Evolutionary conservation across 2,113 vertebrate species (phyloP), one percentile per base, ranked within the genome.

Genomic region (Semnornis frantzii): DNA sequence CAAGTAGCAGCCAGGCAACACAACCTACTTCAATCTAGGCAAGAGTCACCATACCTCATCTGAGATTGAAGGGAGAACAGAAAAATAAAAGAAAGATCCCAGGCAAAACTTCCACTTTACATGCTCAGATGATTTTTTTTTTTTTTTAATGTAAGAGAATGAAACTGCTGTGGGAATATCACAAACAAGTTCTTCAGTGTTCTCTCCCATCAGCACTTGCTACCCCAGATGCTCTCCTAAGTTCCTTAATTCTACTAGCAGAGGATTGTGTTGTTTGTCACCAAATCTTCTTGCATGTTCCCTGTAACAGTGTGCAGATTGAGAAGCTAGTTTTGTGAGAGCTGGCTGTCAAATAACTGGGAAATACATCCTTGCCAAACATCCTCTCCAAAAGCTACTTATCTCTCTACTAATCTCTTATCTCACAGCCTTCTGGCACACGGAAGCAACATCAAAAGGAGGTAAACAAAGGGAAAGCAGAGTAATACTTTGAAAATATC

Each of bases 201-300:
- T 71, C 42, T 9, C 14, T 34, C 58, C 80, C 11, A 66, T 37
- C 24, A 42, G 19, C 33, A 34, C 25, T 64, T 0, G 0, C 30
- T 65, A 30, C 57, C 9, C 19, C 68, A 55, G 13, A 1, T 52
- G 30, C 14, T 34, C 64, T 74, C 14, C 30, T n/a, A 24, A 80
- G 10, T 58, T 75, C 30, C 39, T 78, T 79, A 79, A 52, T 31
- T 82, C 55, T 64, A 8, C 39, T 89, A 20, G 39, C 46, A 75
- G 69, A 28, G 52, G 37, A 88, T 81, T 69, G 82, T 75, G 55
- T 77, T 83, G 48, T 59, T 70, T 24, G 31, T 30, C 28, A 65
- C n/a, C 50, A 54, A 34, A 68, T 48, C 17, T 20, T 65, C 58
- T 11, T 19, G 17, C n/a, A 9, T 9, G 16, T 46, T 92, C 74